Evolutionary conservation across 2,888 invertebrate genomes (phyloP).

Genomic region (Platerodrilus igneus): DNA sequence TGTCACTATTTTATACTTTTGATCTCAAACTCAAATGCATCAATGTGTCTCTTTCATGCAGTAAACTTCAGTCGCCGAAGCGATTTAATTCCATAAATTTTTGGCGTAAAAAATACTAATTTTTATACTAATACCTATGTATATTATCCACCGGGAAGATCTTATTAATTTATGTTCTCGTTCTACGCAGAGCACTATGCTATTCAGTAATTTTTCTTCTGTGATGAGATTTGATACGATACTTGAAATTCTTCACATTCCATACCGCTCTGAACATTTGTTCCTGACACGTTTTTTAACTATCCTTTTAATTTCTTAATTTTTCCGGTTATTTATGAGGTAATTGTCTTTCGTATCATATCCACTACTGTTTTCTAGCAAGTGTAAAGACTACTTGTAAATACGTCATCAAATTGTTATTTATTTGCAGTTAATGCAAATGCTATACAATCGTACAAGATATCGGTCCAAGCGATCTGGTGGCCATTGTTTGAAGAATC

Average conservation of each 20-base stretch:
- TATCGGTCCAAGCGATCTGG: conserved; percentile 39
- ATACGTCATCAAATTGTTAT: conserved; percentile 35
- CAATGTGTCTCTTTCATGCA: no score
- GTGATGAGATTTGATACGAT: no score
- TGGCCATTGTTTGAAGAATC: conserved; percentile 42
- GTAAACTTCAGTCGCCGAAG: no score
- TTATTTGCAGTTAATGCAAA: conserved; percentile 40
- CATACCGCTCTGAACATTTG: conserved; percentile 29
- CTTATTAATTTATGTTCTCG: no score
- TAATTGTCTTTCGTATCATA: neutral
- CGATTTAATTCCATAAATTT: no score
- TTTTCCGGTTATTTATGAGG: conserved; percentile 5
- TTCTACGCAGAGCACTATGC: no score
- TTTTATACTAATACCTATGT: no score
- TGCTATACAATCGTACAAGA: conserved; percentile 38
- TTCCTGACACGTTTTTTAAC: conserved; percentile 21
- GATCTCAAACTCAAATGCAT: no score
- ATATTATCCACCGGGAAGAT: no score
- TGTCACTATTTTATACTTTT: no score
- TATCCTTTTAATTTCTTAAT: conserved; percentile 1
- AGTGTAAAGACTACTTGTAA: conserved; percentile 29
- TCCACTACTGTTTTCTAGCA: neutral
- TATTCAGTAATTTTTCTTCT: no score
- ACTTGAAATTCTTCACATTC: conserved; percentile 28
- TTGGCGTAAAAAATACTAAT: no score